A percentile compares a stretch with the other conserved stretches of the same genome.
Conservation (phyloP, 2,113 vertebrate genomes). For the Nycticorax nycticorax region DNA sequence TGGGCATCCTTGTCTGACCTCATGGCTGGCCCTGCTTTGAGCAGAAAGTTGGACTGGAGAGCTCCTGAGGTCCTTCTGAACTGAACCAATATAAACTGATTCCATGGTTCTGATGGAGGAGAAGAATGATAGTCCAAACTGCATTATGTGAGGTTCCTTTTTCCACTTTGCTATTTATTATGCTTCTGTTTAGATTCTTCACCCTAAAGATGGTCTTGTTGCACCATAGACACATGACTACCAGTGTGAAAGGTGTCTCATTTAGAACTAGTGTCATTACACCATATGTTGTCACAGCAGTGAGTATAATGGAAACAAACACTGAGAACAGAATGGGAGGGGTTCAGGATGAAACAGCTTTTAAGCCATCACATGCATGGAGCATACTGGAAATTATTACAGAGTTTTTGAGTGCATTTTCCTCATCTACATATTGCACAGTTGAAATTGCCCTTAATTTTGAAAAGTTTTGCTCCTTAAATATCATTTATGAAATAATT, state of each 20-base stretch:
- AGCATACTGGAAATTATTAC: not conserved
- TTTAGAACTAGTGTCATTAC: not conserved
- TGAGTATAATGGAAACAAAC: not conserved
- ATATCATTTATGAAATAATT: not conserved
- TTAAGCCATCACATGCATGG: not conserved
- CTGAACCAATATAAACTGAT: not conserved
- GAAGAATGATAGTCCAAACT: not conserved
- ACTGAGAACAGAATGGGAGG: not conserved
- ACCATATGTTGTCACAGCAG: not conserved
- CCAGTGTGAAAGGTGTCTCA: not conserved
- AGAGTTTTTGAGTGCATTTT: not conserved
- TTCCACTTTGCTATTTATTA: not conserved
- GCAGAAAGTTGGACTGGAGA: not conserved
- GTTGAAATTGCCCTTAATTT: not conserved
- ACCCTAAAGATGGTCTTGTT: not conserved
- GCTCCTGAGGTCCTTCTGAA: not conserved
- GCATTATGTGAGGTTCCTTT: not conserved
- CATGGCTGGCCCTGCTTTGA: rapidly evolving
- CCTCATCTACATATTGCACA: not conserved
- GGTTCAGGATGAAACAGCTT: not conserved
- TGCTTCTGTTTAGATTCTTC: not conserved
- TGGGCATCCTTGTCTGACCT: not conserved
- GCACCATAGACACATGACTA: not conserved
- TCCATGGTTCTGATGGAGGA: not conserved
- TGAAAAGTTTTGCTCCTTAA: not conserved